Evolutionary conservation across 1,140 invertebrate genomes (phyloP), one percentile per base, ranked within the genome.

Genomic region (Zaprionus vittiger): DNA sequence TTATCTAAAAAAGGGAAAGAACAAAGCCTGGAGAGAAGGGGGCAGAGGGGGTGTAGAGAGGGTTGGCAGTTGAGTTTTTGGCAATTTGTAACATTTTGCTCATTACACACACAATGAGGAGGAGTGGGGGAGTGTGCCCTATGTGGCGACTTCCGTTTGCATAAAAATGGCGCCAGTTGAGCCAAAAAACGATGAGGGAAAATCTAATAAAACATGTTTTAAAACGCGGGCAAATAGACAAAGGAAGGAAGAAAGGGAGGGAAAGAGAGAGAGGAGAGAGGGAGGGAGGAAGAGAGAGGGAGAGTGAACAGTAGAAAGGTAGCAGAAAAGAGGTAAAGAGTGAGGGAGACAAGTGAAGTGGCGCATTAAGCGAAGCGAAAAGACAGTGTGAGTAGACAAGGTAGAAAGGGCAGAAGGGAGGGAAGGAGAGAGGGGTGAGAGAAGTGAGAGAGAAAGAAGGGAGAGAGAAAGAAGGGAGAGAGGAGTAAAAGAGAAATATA

Each of bases 71-170:
- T 20, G 68, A 80, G 67, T 87, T 89, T 89, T 89, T 84, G 84
- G 85, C 76, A 89, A 89, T 89, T 89, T 89, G 83, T 84, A 81
- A 73, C 75, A 84, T 87, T 87, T 87, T 89, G 71, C 84, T 89
- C 84, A 89, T 89, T 85, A 87, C 62, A 83, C 83, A 82, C 67
- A 67, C 47, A 63, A 59, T 56, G 57, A 49, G 52, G 5, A 11
- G 47, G 26, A n/a, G 26, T 31, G 22, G 34, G 49, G 31, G 34
- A 63, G 41, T 63, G 31, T 56, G 60, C 63, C 55, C 5, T 44
- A 49, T 78, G 75, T 24, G 74, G 41, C 55, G 74, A 57, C 81
- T 78, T 87, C 77, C 77, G 84, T 72, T 80, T 82, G 64, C 84
- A 89, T 81, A 77, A 76, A 86, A 89, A 89, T 77, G 83, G 84